Conservation (phyloP, 2,113 vertebrate species). For the Thermophis baileyi region DNA sequence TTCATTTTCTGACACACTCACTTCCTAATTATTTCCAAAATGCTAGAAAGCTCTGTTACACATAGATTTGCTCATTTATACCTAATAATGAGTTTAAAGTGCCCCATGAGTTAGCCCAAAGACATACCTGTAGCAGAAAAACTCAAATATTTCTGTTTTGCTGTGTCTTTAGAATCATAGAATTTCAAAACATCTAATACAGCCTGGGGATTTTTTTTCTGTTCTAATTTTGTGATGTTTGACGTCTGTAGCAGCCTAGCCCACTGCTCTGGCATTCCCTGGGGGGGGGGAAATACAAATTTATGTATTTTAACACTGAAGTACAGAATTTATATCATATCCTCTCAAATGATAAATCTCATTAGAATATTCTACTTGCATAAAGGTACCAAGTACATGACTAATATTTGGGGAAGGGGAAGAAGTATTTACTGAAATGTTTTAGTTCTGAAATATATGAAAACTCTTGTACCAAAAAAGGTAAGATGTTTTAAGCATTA, state of each 20-base stretch:
- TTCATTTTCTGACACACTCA: background rate
- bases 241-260: slow-evolving; percentile 94
- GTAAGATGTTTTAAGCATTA: rapidly evolving
- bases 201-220: slow-evolving; percentile 98
- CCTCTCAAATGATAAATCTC: background rate
- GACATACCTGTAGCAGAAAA: slow-evolving; percentile 87
- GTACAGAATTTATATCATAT: rapidly evolving
- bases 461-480: background rate
- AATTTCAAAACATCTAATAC: slow-evolving; percentile 96
- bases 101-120: background rate
- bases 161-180: slow-evolving; percentile 93
- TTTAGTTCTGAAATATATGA: background rate
- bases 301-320: background rate
- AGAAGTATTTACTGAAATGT: background rate
- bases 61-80: background rate
- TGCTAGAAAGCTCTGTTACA: background rate
- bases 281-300: background rate
- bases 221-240: slow-evolving; percentile 97
- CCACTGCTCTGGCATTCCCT: slow-evolving; percentile 99
- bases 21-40: background rate
- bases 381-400: background rate
- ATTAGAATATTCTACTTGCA: background rate
- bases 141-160: slow-evolving; percentile 97
- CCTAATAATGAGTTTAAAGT: background rate
- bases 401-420: background rate